Base-by-base conservation (phyloP, 2,113 vertebrate species). In the Gobius niger region DNA sequence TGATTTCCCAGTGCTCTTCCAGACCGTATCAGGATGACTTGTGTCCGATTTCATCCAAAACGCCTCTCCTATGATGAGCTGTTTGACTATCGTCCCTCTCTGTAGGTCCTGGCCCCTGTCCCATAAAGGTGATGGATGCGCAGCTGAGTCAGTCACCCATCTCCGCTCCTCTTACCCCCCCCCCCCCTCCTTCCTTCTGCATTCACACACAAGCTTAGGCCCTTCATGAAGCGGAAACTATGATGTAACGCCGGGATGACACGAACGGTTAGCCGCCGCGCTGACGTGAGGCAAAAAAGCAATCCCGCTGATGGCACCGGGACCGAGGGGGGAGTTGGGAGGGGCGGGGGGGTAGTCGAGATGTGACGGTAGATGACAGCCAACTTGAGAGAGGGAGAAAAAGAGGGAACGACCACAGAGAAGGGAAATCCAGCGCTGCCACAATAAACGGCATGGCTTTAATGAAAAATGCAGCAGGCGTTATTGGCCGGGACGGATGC, bases 221-320 rank as follows among this genome's bases (percentile, higher is more conserved):
- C 70, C 69, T 81, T 84, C 77, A 74, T 80, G 63, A 74, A 85
- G 54, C 40, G 54, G 14, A 77, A 76, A 65, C 67, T 50, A 69
- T 24, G 16, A 63, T 57, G 65, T 54, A 74, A 51, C 53, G 63
- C 49, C 56, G 70, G 16, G 44, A 81, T 77, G 76, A 77, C 77
- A 79, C 62, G 60, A 68, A 68, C 65, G n/a, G 81, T 82, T 76
- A 79, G 77, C 41, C 12, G 40, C 63, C 67, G 62, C 47, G 71
- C 65, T 82, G 76, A 84, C 84, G 67, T 81, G 74, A 82, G 76
- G 80, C 77, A 83, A 76, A 54, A 57, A 87, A 84, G 76, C 82
- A 87, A 87, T 85, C 76, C 72, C 44, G 60, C 71, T 87, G 83
- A 87, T 89, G 82, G 85, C 60, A 67, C 50, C 56, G 7, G 42